Evolutionary conservation across 2,113 vertebrate genomes (phyloP).

Genomic region (Percina caprodes): DNA sequence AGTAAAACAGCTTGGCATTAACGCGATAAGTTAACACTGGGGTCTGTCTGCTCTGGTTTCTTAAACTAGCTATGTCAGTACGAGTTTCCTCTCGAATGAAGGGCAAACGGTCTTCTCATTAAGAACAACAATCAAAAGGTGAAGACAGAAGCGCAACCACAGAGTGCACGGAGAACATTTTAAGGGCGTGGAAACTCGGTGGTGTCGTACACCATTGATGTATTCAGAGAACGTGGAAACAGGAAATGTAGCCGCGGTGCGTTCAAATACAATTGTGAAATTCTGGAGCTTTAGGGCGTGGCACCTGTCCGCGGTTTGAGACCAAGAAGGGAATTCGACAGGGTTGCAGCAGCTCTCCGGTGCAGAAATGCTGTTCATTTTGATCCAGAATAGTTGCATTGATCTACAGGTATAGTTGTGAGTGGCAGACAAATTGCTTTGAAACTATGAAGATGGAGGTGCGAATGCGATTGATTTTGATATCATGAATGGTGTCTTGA

Average conservation of each 20-base stretch:
- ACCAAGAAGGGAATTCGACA: too few relatives aligned
- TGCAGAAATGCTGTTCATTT: too few relatives aligned
- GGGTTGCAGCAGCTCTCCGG: too few relatives aligned
- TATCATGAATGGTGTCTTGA: too few relatives aligned
- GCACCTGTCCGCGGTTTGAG: too few relatives aligned
- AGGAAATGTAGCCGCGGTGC: conserved; percentile 1
- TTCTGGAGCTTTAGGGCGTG: too few relatives aligned
- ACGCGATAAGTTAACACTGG: background rate
- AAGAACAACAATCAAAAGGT: conserved; percentile 22
- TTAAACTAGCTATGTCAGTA: conserved; percentile 41
- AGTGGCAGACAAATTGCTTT: too few relatives aligned
- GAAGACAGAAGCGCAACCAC: background rate
- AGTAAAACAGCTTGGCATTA: background rate
- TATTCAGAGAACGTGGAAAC: background rate
- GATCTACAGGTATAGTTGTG: too few relatives aligned
- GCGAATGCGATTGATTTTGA: too few relatives aligned
- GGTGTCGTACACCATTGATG: too few relatives aligned
- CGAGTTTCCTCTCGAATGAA: conserved; percentile 48
- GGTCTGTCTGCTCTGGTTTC: background rate
- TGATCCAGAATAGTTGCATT: too few relatives aligned
- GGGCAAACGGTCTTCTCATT: conserved; percentile 15
- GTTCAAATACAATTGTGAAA: conserved; percentile 14
- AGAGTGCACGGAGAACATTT: background rate
- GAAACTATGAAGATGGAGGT: too few relatives aligned
- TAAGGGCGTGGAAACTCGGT: background rate